Base-by-base conservation (phyloP, 2,113 vertebrate species). In the Nansenia antarctica region DNA sequence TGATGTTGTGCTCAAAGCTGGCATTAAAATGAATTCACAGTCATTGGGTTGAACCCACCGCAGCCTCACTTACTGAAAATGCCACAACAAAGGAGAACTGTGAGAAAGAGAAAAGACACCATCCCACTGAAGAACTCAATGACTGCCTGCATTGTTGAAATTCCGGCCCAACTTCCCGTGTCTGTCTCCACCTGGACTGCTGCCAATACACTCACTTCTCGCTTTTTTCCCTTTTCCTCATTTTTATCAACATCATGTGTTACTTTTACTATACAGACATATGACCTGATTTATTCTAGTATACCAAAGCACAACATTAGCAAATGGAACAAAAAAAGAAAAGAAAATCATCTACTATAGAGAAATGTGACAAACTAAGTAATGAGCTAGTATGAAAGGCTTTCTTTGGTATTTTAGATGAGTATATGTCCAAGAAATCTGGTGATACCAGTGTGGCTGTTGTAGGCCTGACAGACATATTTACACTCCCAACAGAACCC, bases 81-180 rank as follows among this genome's bases (percentile, higher is more conserved):
- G 30, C 55, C 55, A 58, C 55, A 31, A 58, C 55, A 58, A 58
- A 58, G 29, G 29, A 57, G 27, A 58, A 45, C 9, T 11, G 9
- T 71, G 27, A 68, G 2, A 37, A 58, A 24, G 29, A 32, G 20
- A 32, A n/a, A 34, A 18, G 6, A n/a, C 35, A 1, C 65, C 70
- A 61, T 64, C 72, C 79, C 81, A 69, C 67, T 73, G 83, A 85
- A 79, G 84, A 85, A 79, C 62, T 60, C 53, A 85, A 85, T 84
- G 85, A 87, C 86, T 68, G 83, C 84, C 85, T 76, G 76, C 90
- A 90, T 92, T 90, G 86, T 85, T 92, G 82, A 88, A 89, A 93
- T 92, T 93, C 91, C 90, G 60, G 66, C 70, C 83, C 79, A 65
- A 86, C 90, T 92, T 92, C 87, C 89, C 81, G 83, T 86, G 87